phyloP scores from a whole-genome alignment of 2,888 invertebrate species.

The Drosophila antonietae region DNA sequence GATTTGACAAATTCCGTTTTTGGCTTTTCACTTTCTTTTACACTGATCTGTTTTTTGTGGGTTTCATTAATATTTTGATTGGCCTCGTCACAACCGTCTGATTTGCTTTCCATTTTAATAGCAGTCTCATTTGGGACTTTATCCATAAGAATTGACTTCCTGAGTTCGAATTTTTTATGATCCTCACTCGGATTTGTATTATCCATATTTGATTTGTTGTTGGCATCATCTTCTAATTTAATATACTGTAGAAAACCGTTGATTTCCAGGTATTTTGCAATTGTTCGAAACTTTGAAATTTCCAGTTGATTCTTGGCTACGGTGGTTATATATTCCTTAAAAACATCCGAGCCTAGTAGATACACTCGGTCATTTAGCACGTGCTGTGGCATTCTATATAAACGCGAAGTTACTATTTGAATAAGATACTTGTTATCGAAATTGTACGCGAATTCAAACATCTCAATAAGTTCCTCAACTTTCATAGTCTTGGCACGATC shows the following conservation, averaged over 20 bases:
- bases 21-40: not conserved
- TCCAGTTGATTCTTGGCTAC: not conserved
- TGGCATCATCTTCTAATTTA: not conserved
- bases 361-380: not conserved
- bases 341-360: not conserved
- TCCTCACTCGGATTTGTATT: not conserved
- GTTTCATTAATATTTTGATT: not conserved
- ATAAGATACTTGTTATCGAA: not conserved
- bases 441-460: constrained; percentile 12
- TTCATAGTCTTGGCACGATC: not conserved
- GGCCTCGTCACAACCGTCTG: not conserved
- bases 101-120: not conserved
- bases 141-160: not conserved
- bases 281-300: not conserved
- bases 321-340: not conserved
- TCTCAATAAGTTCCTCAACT: not conserved
- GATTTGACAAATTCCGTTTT: not conserved
- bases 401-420: not conserved
- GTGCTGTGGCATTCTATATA: not conserved
- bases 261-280: constrained; percentile 4
- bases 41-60: not conserved
- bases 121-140: not conserved
- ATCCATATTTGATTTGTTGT: not conserved
- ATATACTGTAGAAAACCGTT: not conserved
- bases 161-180: not conserved